Percentiles rank a stretch among this genome's conserved stretches.
phyloP scores from a whole-genome alignment of 2,797 vertebrate genomes.

The Bufotes viridis region DNA sequence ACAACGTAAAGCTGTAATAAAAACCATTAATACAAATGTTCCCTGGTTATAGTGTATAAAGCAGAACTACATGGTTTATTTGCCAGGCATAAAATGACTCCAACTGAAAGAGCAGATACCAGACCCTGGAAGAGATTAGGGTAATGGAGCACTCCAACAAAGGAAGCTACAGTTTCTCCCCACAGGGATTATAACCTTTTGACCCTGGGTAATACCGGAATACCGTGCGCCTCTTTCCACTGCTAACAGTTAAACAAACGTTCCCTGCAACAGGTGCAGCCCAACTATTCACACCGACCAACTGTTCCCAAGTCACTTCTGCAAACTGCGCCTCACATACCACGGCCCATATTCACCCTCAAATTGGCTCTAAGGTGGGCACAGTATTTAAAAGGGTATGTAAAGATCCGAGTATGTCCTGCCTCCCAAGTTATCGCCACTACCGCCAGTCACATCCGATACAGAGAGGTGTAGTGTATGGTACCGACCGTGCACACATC shows the following conservation, averaged over 20 bases:
- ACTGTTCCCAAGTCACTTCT: conserved; percentile 39
- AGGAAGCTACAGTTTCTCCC: conserved; percentile 36
- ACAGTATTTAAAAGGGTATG: too few relatives aligned
- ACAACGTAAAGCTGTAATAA: not conserved
- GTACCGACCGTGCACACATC: not conserved
- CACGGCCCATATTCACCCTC: not conserved
- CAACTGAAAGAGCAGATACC: not conserved
- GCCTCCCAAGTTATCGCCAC: too few relatives aligned
- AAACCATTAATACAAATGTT: not conserved
- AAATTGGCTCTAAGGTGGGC: not conserved
- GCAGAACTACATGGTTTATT: not conserved
- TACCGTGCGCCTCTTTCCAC: conserved; percentile 31
- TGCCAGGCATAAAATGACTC: not conserved
- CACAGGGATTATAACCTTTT: conserved; percentile 50
- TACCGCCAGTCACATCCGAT: not conserved
- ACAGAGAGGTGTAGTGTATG: not conserved
- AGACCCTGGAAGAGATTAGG: too few relatives aligned
- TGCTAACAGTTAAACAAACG: conserved; percentile 53
- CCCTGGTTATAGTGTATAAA: not conserved
- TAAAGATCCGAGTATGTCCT: too few relatives aligned
- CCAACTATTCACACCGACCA: conserved; percentile 29
- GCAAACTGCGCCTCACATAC: not conserved
- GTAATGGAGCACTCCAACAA: conserved; percentile 21
- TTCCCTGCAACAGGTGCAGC: conserved; percentile 51
- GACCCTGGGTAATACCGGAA: conserved; percentile 41